Evolutionary conservation across 2,113 vertebrate genomes (phyloP), one percentile per base, ranked within the genome.

Genomic region (Pelusios castaneus): DNA sequence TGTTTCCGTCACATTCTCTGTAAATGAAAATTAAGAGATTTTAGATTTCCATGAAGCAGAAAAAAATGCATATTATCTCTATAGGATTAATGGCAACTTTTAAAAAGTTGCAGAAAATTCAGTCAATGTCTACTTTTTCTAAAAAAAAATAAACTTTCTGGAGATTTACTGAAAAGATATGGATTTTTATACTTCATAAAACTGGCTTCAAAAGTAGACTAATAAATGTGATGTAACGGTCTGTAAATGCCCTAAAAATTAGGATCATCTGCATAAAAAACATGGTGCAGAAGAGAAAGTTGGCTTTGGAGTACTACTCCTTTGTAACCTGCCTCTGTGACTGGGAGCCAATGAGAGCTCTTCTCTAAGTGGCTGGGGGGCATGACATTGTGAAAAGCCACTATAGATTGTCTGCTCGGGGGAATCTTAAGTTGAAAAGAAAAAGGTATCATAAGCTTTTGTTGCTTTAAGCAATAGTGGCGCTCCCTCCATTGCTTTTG

Each of bases 1-100:
- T 11, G 98, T 96, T 93, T 98, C 98, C 19, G 91, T 95, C 34
- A 97, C 95, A 77, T 98, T 98, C 93, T 98, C 98, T 97, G 98
- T 95, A 97, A 98, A 90, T 97, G 51, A 52, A 52, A 49, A 97
- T 29, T 45, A 14, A 52, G n/a, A 16, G n/a, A 92, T n/a, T 93
- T 94, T 31, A 88, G 45, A 90, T 80, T 87, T 96, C 54, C 91
- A 92, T 13, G 7, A 54, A 85, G 51, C 82, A 91, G 31, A 85
- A 84, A 85, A 58, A 51, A 70, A 85, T 13, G 6, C 9, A 34
- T 87, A 22, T 38, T 82, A 55, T 43, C 87, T 43, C 56, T 80
- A 45, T 47, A 91, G 60, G 31, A 80, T 45, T 14, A 51, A 55
- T 8, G 84, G 12, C 3, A 80, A 34, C 13, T 47, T 13, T 73